These are phyloP conservation scores for Eupithecia centaureata DNA, from an alignment of 2,888 invertebrate species.

Conservation along the genomic window DNA sequence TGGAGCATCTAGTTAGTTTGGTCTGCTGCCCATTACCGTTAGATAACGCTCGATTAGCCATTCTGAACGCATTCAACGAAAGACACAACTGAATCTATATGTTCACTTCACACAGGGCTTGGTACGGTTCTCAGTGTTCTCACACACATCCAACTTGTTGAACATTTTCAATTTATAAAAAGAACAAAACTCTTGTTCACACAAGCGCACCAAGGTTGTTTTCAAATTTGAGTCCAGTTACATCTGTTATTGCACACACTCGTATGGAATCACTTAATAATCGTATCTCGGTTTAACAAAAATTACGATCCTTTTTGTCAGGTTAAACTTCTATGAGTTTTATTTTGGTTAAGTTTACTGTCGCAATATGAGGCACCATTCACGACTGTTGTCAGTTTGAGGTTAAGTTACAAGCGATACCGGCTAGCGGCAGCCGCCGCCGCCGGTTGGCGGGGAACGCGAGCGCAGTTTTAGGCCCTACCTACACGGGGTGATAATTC, in stretches of 20 bases:
- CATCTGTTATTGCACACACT: constrained; percentile 50
- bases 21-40: constrained; percentile 66
- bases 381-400: constrained; percentile 81
- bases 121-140: constrained; percentile 51
- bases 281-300: constrained; percentile 12
- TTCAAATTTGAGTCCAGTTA: constrained; percentile 44
- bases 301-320: background rate
- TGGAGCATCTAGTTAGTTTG: constrained; percentile 73
- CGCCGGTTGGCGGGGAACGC: constrained; percentile 71
- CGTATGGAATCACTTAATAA: constrained; percentile 34
- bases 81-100: constrained; percentile 42
- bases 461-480: constrained; percentile 60
- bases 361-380: constrained; percentile 76
- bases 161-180: constrained; percentile 49
- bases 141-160: constrained; percentile 57
- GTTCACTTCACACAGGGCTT: constrained; percentile 43
- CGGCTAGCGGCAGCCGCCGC: constrained; percentile 70
- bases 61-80: constrained; percentile 60
- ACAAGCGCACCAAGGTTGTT: constrained; percentile 44
- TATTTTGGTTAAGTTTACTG: constrained; percentile 63
- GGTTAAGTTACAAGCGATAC: constrained; percentile 82
- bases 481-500: constrained; percentile 65
- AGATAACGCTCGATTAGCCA: constrained; percentile 69
- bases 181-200: constrained; percentile 48
- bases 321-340: constrained; percentile 30